A percentile compares a stretch with the other conserved stretches of the same genome.
Evolutionary conservation across 2,113 vertebrate species (phyloP).

Genomic region (Chamaea fasciata): DNA sequence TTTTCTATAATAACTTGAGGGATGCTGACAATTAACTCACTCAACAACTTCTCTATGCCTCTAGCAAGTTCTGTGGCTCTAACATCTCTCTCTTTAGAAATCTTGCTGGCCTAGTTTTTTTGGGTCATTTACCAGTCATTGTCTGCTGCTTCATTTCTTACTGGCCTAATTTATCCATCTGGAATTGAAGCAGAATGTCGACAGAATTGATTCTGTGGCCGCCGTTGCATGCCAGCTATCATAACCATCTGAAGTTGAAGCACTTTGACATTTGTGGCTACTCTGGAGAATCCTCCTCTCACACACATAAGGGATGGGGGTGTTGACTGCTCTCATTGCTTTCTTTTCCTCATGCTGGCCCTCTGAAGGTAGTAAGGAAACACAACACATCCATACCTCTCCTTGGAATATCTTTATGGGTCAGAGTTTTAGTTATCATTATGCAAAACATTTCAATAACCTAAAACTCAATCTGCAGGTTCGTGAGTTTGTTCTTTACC

Average conservation of each 20-base stretch:
- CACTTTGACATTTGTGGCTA: not conserved
- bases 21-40: constrained; percentile 16
- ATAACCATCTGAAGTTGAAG: not conserved
- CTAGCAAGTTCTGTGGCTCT: not conserved
- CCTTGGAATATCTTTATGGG: not conserved
- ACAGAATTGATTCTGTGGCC: not conserved
- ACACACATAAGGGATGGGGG: not conserved
- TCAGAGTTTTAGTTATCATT: not conserved
- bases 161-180: constrained; percentile 41
- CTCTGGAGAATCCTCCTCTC: not conserved
- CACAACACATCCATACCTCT: not conserved
- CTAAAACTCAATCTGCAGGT: not conserved
- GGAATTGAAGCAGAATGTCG: not conserved
- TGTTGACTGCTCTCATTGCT: not conserved
- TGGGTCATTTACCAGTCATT: constrained; percentile 41
- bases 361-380: not conserved
- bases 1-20: constrained; percentile 3
- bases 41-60: not conserved
- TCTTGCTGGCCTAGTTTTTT: constrained; percentile 23
- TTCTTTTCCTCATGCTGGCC: not conserved
- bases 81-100: not conserved
- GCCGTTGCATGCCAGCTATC: not conserved
- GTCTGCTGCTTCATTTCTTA: constrained; percentile 22
- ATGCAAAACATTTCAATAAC: not conserved
- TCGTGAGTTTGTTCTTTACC: not conserved